Evolutionary conservation across 2,797 vertebrate species (phyloP).

Genomic region (Phalanger gymnotis): DNA sequence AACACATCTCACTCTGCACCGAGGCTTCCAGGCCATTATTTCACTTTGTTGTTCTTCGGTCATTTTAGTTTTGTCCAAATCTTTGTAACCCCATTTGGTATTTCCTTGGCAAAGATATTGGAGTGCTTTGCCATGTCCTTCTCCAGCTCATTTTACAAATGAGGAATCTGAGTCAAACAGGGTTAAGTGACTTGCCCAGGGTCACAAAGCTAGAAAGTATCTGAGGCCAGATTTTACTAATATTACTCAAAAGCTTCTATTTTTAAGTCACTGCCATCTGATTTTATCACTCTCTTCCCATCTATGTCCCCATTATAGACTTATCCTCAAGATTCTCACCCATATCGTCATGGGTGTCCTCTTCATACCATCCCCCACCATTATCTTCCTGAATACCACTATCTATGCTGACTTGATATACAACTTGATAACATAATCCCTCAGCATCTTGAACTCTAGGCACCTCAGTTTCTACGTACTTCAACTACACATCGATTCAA

Average conservation of each 20-base stretch:
- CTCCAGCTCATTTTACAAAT: background rate
- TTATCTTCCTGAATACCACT: background rate
- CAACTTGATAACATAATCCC: background rate
- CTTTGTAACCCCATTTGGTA: background rate
- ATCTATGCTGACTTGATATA: background rate
- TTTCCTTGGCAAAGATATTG: background rate
- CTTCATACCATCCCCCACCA: background rate
- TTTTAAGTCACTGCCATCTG: background rate
- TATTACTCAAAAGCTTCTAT: background rate
- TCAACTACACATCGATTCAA: background rate
- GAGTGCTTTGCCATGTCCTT: background rate
- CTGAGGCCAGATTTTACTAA: background rate
- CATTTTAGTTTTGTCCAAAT: background rate
- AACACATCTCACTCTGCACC: background rate
- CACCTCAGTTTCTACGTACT: background rate
- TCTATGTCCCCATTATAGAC: background rate
- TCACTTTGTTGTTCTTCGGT: background rate
- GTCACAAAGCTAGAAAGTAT: background rate
- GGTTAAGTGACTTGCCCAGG: background rate
- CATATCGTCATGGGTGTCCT: background rate
- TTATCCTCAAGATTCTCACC: background rate
- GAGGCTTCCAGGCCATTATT: background rate
- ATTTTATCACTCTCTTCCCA: background rate
- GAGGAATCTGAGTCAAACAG: background rate
- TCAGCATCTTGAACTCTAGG: background rate